Evolutionary conservation across 2,888 invertebrate genomes (phyloP), one percentile per base, ranked within the genome.

Genomic region (Peribatodes rhomboidaria): DNA sequence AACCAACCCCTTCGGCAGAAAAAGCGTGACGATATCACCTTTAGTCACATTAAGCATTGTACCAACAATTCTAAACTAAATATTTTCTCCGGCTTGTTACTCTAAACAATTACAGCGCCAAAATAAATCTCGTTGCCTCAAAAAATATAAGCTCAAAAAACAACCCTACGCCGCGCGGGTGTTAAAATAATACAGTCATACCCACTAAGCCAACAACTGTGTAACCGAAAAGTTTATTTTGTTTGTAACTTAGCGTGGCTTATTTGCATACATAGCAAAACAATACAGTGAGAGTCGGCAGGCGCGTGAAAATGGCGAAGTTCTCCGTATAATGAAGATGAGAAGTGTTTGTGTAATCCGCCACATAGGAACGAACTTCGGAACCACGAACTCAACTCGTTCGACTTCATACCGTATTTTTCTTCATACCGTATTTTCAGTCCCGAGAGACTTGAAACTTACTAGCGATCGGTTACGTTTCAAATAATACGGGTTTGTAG

Each of bases 281-380:
- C 82, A 84, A 75, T 73, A 60, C 71, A 76, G 76, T 74, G 78
- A 74, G 76, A 77, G 81, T 80, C 79, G 81, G 83, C 81, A 81
- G 81, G 82, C 81, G 86, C 85, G 87, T 80, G 85, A 85, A 85
- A 85, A 86, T 84, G 79, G 81, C 78, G 83, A 92, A 92, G 85
- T 91, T 91, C 76, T 55, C 70, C 79, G 90, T 86, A 92, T 90
- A 92, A 92, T 90, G 90, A 90, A 90, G 89, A 88, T 84, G 90
- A 82, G 80, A 83, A 84, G 85, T 83, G 84, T 87, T 80, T 74
- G 72, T 79, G 83, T 89, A 89, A 90, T 90, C 90, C 87, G 78
- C 81, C 80, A 81, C 86, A 81, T 80, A 79, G 78, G 75, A 74
- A 74, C 73, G 82, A 91, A 90, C 87, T 90, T 89, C 76, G 74